Evolutionary conservation across 2,113 vertebrate genomes (phyloP), one percentile per base, ranked within the genome.

Genomic region (Clupea harengus): DNA sequence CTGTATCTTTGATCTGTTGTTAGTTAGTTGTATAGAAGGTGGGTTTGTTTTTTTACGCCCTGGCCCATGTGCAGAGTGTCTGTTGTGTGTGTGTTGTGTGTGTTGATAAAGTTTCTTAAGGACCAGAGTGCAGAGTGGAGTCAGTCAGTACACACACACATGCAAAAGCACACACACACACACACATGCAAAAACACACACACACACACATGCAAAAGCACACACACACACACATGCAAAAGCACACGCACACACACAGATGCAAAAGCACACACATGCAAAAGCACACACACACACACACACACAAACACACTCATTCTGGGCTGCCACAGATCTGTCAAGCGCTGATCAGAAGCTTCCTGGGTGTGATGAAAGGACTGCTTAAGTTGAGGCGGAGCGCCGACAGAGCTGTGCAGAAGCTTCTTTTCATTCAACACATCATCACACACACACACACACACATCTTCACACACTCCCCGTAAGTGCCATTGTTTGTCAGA

Each of bases 301-400:
- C 46, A 47, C 47, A 49, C 47, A 49, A 9, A 49, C 47, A 49
- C 47, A 49, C 13, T 2, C 47, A 11, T 49, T 11, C 46, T 11
- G 1, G 88, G 90, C 86, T 88, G 89, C 92, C 87, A 90, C 89
- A 87, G 88, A 90, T 93, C 89, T 89, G 86, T 90, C 89, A 90
- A 85, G 85, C 78, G 28, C 72, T 87, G 91, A 91, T 93, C 89
- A 92, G 90, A 92, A 89, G 83, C 45, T 1, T 44, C 44, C 82
- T 75, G 22, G 2, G 18, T 39, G 78, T 75, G 78, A 84, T 82
- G 80, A 89, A 87, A 86, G 88, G 87, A 22, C 64, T 47, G 64
- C 28, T 78, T 75, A 78, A 81, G 52, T 25, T 25, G 46, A 81
- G 52, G 39, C 15, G 6, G 72, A 85, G 17, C 47, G 28, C 85